Percentiles rank a stretch among this genome's conserved stretches.
These are phyloP conservation scores for Heterodera schachtii DNA, from an alignment of 1,140 invertebrate genomes.

Conservation along the genomic window DNA sequence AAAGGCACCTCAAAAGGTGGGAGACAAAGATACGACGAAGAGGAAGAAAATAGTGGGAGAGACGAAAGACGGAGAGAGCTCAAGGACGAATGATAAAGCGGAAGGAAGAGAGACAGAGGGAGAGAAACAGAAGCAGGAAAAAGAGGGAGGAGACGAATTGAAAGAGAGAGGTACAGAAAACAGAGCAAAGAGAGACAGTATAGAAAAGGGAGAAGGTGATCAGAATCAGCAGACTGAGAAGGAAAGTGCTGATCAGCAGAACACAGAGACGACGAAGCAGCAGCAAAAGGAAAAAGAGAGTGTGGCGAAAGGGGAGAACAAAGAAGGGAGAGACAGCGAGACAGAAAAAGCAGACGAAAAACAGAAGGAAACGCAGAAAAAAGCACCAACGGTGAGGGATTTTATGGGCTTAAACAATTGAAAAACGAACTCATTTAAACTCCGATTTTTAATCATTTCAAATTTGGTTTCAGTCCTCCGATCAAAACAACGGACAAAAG, in stretches of 20 bases:
- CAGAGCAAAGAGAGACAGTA: not conserved
- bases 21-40: not conserved
- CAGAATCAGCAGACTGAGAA: too few species aligned
- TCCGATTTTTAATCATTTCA: too few species aligned
- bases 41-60: not conserved
- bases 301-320: not conserved
- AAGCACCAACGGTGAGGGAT: not conserved
- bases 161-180: not conserved
- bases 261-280: too few species aligned
- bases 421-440: too few species aligned
- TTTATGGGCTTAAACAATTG: not conserved
- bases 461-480: not conserved
- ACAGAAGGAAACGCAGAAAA: not conserved
- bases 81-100: too few species aligned
- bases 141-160: not conserved
- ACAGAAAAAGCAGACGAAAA: not conserved
- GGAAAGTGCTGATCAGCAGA: too few species aligned
- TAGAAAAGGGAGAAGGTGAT: not conserved
- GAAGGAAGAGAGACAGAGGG: not conserved
- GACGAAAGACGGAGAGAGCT: not conserved
- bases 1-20: not conserved
- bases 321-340: not conserved
- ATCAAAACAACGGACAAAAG: not conserved
- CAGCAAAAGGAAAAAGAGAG: not conserved
- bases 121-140: not conserved